Conservation (phyloP, 1,140 invertebrate species). For the Hycleus phaleratus region DNA sequence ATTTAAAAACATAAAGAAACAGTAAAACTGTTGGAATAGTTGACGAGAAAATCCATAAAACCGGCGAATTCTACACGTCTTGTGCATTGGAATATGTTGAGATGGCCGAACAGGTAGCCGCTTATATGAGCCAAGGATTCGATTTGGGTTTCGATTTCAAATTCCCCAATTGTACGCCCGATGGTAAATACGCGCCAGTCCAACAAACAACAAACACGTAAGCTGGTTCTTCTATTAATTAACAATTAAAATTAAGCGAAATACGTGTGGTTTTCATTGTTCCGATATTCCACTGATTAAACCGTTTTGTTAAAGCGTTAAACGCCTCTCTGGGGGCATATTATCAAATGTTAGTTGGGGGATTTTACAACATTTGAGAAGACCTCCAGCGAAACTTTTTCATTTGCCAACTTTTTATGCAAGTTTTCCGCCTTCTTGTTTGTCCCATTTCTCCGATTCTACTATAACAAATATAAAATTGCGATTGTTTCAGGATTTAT, state of each 20-base stretch:
- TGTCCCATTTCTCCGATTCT: too few relatives aligned
- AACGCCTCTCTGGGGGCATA: too few relatives aligned
- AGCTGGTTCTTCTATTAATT: conserved; percentile 3
- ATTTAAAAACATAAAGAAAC: not conserved
- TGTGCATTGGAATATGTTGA: conserved; percentile 43
- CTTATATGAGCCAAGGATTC: conserved; percentile 36
- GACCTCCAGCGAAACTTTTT: too few relatives aligned
- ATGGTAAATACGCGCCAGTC: conserved; percentile 45
- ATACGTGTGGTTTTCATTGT: not conserved
- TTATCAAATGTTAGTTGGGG: too few relatives aligned
- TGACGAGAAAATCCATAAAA: conserved; percentile 30
- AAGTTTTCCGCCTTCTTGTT: too few relatives aligned
- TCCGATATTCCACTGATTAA: not conserved
- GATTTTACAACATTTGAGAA: too few relatives aligned
- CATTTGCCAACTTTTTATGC: too few relatives aligned
- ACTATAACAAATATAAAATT: too few relatives aligned
- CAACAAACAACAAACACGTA: conserved; percentile 28
- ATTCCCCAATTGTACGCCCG: conserved; percentile 45
- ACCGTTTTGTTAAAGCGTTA: too few relatives aligned
- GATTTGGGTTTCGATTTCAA: conserved; percentile 36
- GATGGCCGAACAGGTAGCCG: conserved; percentile 32
- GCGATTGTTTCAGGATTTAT: conserved; percentile 21
- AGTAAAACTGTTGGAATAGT: conserved; percentile 22
- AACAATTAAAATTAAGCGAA: not conserved
- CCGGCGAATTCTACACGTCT: conserved; percentile 40